Evolutionary conservation across 1,140 invertebrate genomes (phyloP).

Genomic region (Magallana ariakensis): DNA sequence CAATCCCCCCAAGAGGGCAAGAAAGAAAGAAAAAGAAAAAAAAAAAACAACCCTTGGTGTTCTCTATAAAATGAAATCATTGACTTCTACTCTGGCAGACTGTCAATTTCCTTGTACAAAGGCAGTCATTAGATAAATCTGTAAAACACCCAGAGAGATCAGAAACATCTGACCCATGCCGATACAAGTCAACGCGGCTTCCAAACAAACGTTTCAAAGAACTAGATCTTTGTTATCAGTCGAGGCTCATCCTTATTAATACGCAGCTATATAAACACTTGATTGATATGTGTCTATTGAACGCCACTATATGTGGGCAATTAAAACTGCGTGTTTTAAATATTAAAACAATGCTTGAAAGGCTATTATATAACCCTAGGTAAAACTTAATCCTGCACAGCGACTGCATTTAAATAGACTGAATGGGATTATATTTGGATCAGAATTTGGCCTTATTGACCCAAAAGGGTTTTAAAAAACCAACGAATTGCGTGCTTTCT

Average conservation of each 20-base stretch:
- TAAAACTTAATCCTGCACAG: slow-evolving; percentile 5
- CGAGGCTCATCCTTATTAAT: background rate
- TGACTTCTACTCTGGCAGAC: background rate
- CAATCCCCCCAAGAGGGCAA: too few relatives aligned
- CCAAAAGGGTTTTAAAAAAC: background rate
- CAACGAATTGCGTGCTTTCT: background rate
- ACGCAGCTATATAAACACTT: background rate
- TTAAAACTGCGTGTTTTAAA: background rate
- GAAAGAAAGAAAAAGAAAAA: too few relatives aligned
- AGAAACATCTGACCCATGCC: background rate
- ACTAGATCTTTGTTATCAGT: background rate
- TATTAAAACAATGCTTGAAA: background rate
- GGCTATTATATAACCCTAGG: background rate
- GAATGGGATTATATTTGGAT: background rate
- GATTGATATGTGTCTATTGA: slow-evolving; percentile 5
- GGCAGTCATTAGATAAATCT: background rate
- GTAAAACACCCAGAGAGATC: background rate
- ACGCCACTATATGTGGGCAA: background rate
- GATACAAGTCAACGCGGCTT: background rate
- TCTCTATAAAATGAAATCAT: too few relatives aligned
- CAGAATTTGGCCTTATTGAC: slow-evolving; percentile 12
- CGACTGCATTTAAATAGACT: background rate
- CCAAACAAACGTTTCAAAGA: background rate
- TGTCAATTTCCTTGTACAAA: background rate
- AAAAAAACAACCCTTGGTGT: too few relatives aligned